A percentile compares a stretch with the other conserved stretches of the same genome.
phyloP scores from a whole-genome alignment of 2,888 invertebrate species.

The Omphaloscelis lunosa region DNA sequence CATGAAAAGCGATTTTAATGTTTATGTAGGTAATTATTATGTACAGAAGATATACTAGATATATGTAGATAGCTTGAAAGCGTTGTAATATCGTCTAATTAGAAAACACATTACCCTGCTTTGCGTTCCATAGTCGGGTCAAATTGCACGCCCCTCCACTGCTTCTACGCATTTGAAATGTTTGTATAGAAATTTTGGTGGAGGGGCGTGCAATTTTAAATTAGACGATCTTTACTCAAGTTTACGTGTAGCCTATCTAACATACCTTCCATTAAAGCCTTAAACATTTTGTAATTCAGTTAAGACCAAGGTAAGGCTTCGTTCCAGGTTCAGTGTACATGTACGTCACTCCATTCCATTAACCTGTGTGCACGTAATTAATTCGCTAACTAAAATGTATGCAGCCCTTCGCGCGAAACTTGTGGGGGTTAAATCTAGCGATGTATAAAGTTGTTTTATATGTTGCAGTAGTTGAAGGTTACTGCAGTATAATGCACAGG shows the following conservation, averaged over 20 bases:
- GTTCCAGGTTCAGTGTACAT: neutral
- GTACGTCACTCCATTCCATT: neutral
- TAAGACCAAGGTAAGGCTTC: neutral
- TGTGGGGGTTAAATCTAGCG: slow-evolving; percentile 2
- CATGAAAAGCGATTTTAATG: too few species aligned
- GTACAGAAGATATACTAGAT: too few species aligned
- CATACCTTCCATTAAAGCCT: neutral
- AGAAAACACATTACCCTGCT: too few species aligned
- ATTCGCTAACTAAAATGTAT: neutral
- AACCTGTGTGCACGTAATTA: slow-evolving; percentile 2
- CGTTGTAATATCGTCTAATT: too few species aligned
- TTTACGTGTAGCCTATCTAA: neutral
- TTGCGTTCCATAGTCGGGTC: too few species aligned
- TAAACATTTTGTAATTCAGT: neutral
- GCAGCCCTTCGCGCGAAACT: neutral
- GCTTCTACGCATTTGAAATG: too few species aligned
- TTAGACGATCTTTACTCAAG: neutral
- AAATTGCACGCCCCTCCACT: too few species aligned
- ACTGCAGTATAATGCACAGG: neutral
- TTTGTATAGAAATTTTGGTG: too few species aligned
- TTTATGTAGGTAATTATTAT: too few species aligned
- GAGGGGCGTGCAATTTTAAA: neutral
- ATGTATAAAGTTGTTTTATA: too few species aligned
- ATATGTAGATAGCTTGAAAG: too few species aligned
- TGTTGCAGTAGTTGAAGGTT: slow-evolving; percentile 6